Base-by-base conservation (phyloP, 1,140 invertebrate species). In the Drosophila orena region DNA sequence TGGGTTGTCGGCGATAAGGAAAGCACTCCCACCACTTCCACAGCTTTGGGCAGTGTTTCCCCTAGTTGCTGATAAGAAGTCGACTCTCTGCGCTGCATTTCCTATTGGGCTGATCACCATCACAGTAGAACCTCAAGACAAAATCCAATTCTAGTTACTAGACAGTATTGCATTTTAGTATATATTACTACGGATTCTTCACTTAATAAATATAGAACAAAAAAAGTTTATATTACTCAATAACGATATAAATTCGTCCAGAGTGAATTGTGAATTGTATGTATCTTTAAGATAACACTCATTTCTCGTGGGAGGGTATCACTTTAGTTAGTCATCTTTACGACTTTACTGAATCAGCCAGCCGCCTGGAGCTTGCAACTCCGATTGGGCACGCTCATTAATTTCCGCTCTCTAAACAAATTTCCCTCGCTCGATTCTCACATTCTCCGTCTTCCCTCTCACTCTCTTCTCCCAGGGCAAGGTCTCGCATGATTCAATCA, bases 401-500 rank as follows among this genome's bases (percentile, higher is more conserved):
- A 71, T 46, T 76, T 60, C 60, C 61, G 56, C 47, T 69, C 72
- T 77, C 38, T 24, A 30, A 57, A 42, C 20, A n/a, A 24, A 55
- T 55, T 47, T 69, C 40, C 35, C 15, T 66, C 22, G 10, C 57
- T 50, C 40, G 27, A 22, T 47, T 53, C 56, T 56, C 37, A 49
- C 50, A 72, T 53, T 54, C 58, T 44, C 38, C 34, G 10, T 47
- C 4, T 49, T 42, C 50, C 59, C 24, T 44, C 27, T 44, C 42
- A 37, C 27, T 56, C 35, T 60, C 43, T 43, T 52, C n/a, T 56
- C 27, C 69, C 71, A 92, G 91, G 81, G 79, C 72, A 91, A 91
- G 81, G 86, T 91, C 71, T 91, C 91, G 84, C 90, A 92, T 86
- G 91, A 92, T 83, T 91, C 91, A 81, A 92, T 92, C 78, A 91